phyloP scores from a whole-genome alignment of 1,140 invertebrate genomes.

The Euwallacea similis region DNA sequence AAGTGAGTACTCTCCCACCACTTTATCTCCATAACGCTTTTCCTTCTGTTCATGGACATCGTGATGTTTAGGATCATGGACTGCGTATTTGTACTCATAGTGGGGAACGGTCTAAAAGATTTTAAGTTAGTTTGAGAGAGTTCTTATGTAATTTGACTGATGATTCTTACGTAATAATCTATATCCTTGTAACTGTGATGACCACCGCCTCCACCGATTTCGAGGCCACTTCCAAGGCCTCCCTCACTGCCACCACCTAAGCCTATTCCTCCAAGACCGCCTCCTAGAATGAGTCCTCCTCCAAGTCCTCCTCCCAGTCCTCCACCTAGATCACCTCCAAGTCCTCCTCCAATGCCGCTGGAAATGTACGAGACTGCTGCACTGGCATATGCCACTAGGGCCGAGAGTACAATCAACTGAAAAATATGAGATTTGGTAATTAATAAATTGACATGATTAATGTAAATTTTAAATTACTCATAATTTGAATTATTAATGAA shows the following conservation, averaged over 20 bases:
- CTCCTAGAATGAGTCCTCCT: background rate
- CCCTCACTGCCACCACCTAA: background rate
- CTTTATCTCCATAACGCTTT: slow-evolving; percentile 24
- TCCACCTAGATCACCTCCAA: background rate
- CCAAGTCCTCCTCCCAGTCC: background rate
- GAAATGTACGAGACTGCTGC: slow-evolving; percentile 11
- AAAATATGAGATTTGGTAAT: background rate
- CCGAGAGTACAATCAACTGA: slow-evolving; percentile 22
- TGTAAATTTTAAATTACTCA: too few species aligned
- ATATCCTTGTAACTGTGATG: slow-evolving; percentile 22
- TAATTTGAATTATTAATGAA: too few species aligned
- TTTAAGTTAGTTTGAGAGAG: background rate
- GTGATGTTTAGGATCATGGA: slow-evolving; percentile 23
- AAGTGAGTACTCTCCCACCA: slow-evolving; percentile 13
- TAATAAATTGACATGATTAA: too few species aligned
- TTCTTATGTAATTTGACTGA: background rate
- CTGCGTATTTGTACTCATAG: slow-evolving; percentile 14
- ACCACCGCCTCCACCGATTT: background rate
- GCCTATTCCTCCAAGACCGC: background rate
- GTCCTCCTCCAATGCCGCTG: slow-evolving; percentile 1
- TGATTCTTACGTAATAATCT: slow-evolving; percentile 25
- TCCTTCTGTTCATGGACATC: slow-evolving; percentile 22
- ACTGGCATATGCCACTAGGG: slow-evolving; percentile 19
- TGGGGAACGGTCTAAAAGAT: slow-evolving; percentile 13
- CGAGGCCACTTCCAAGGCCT: background rate